A percentile compares a stretch with the other conserved stretches of the same genome.
phyloP scores from a whole-genome alignment of 1,140 invertebrate genomes.

The Eurosta solidaginis region DNA sequence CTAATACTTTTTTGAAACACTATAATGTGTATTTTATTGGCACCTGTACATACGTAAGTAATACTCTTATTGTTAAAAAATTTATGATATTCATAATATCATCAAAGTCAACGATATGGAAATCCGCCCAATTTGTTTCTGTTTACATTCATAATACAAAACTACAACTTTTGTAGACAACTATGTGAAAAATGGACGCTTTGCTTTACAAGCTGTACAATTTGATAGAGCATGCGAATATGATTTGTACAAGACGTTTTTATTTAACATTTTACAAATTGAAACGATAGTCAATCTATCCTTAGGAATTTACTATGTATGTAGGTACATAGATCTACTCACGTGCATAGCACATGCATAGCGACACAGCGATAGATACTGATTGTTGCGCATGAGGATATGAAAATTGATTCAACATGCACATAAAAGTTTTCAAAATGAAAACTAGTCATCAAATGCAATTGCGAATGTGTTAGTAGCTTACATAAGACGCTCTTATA shows the following conservation, averaged over 20 bases:
- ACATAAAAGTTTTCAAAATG: background rate
- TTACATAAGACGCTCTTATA: no score
- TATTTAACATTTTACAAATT: background rate
- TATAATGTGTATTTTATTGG: no score
- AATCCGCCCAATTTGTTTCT: background rate
- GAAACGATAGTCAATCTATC: no score
- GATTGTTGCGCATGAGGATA: background rate
- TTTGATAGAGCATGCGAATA: background rate
- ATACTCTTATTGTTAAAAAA: no score
- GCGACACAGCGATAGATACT: background rate
- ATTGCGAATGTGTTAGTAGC: no score
- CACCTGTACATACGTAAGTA: no score
- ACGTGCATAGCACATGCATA: background rate
- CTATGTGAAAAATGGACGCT: background rate
- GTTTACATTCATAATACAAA: background rate
- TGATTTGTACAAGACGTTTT: background rate
- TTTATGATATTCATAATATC: no score
- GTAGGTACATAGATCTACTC: no score
- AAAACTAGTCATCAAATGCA: background rate
- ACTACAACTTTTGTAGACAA: background rate
- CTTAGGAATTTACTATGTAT: no score
- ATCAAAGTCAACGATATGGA: background rate
- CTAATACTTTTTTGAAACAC: no score
- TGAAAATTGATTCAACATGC: conserved; percentile 11
- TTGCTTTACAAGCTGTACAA: background rate